Conservation (phyloP, 2,797 vertebrate species). For the Jordanella pulchra region DNA sequence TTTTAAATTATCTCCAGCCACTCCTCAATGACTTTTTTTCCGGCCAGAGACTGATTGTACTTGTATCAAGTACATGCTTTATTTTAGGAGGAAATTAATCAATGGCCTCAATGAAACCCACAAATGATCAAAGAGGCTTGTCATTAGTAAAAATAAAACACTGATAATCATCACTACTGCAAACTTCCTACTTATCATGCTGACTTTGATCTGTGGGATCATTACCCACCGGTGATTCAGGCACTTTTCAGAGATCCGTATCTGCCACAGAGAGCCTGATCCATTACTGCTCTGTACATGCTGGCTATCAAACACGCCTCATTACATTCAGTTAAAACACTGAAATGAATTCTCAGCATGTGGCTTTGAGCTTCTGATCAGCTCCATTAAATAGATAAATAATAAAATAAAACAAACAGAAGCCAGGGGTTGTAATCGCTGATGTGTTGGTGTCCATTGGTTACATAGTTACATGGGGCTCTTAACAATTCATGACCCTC, state of each 20-base stretch:
- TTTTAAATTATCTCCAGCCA: background rate
- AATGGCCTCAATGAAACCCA: slow-evolving; percentile 4
- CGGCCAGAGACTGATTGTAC: background rate
- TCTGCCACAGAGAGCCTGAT: slow-evolving; percentile 13
- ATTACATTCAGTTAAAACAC: slow-evolving; percentile 44
- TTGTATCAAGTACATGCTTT: background rate
- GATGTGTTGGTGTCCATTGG: slow-evolving; percentile 28
- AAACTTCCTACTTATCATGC: slow-evolving; percentile 6
- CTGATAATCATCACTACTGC: slow-evolving; percentile 1
- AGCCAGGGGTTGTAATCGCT: slow-evolving; percentile 33
- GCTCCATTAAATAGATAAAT: slow-evolving; percentile 15
- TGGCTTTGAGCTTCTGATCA: slow-evolving; percentile 17
- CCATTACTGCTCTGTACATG: slow-evolving; percentile 20
- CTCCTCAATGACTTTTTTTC: background rate
- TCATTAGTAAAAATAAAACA: slow-evolving; percentile 9
- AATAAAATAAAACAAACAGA: slow-evolving; percentile 15
- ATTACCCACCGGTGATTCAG: background rate
- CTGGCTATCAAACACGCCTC: slow-evolving; percentile 40
- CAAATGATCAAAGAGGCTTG: background rate
- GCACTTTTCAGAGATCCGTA: slow-evolving; percentile 6
- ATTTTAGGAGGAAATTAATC: slow-evolving; percentile 9
- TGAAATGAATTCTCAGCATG: slow-evolving; percentile 43
- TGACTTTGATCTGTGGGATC: slow-evolving; percentile 13
- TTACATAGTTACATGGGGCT: background rate
- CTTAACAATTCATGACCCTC: background rate